A percentile compares a stretch with the other conserved stretches of the same genome.
Evolutionary conservation across 2,797 vertebrate genomes (phyloP).

Genomic region (Gephyroberyx darwinii): DNA sequence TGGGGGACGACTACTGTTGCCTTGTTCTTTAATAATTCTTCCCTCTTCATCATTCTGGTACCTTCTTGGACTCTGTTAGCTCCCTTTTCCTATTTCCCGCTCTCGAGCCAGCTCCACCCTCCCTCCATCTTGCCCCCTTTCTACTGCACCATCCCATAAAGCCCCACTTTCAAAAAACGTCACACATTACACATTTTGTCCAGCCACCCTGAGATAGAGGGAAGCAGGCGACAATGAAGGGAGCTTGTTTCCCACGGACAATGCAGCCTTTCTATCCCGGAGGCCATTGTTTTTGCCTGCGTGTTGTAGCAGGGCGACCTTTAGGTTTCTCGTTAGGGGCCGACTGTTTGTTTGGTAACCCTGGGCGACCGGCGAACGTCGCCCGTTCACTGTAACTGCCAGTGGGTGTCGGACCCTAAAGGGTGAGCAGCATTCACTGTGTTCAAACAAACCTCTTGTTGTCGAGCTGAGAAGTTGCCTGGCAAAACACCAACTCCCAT

Average conservation of each 20-base stretch:
- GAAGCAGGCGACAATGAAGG: slow-evolving; percentile 5
- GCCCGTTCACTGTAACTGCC: neutral
- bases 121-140: slow-evolving; percentile 5
- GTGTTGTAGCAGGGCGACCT: slow-evolving; percentile 1
- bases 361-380: slow-evolving; percentile 26
- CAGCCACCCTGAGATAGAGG: slow-evolving; percentile 11
- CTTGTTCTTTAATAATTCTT: neutral
- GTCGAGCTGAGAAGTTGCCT: slow-evolving; percentile 7
- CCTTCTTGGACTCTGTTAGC: neutral
- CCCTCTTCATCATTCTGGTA: slow-evolving; percentile 6
- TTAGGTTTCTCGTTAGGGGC: slow-evolving; percentile 12
- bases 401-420: neutral
- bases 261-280: slow-evolving; percentile 32
- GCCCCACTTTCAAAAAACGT: slow-evolving; percentile 11
- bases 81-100: slow-evolving; percentile 4
- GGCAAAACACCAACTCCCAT: neutral
- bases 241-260: slow-evolving; percentile 33
- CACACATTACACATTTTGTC: slow-evolving; percentile 41
- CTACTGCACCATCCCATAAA: slow-evolving; percentile 18
- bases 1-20: no score
- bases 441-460: slow-evolving; percentile 30
- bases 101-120: neutral
- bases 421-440: neutral
- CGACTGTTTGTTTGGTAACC: slow-evolving; percentile 56
- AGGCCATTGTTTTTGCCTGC: slow-evolving; percentile 31